Evolutionary conservation across 2,797 vertebrate species (phyloP).

Genomic region (Dromococcyx pavoninus): DNA sequence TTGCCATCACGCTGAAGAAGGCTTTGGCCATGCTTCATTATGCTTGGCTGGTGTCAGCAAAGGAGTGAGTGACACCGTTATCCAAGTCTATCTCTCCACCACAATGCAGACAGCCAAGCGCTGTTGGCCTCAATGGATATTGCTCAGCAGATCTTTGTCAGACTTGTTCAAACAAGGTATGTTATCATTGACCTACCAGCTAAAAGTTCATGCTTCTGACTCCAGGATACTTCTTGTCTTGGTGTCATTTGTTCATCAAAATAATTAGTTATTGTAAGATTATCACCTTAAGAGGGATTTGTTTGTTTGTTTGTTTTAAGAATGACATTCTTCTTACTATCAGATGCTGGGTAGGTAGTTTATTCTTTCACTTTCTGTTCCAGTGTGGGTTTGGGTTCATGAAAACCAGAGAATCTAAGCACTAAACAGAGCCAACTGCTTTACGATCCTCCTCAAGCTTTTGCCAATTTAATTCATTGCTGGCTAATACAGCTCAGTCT

Average conservation of each 20-base stretch:
- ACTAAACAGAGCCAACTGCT: neutral
- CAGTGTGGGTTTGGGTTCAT: neutral
- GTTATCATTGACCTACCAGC: constrained; percentile 50
- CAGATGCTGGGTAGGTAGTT: neutral
- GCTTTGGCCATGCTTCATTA: constrained; percentile 50
- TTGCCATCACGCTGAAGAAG: constrained; percentile 19
- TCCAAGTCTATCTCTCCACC: constrained; percentile 39
- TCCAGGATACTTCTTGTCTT: neutral
- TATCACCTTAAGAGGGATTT: neutral
- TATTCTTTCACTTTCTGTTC: constrained; percentile 8
- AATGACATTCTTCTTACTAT: neutral
- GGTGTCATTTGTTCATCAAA: constrained; percentile 5
- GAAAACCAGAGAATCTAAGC: neutral
- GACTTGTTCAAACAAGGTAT: constrained; percentile 61
- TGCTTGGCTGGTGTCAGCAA: constrained; percentile 25
- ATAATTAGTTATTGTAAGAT: constrained; percentile 34
- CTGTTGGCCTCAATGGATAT: constrained; percentile 44
- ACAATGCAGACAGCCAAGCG: constrained; percentile 26
- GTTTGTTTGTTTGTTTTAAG: neutral
- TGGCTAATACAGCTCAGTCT: neutral
- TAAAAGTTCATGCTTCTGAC: constrained; percentile 31
- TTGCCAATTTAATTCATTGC: neutral
- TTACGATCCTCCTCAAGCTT: neutral
- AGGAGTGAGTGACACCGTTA: constrained; percentile 32
- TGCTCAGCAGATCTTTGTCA: constrained; percentile 73